Evolutionary conservation across 2,888 invertebrate genomes (phyloP).

Genomic region (Hyles lineata): DNA sequence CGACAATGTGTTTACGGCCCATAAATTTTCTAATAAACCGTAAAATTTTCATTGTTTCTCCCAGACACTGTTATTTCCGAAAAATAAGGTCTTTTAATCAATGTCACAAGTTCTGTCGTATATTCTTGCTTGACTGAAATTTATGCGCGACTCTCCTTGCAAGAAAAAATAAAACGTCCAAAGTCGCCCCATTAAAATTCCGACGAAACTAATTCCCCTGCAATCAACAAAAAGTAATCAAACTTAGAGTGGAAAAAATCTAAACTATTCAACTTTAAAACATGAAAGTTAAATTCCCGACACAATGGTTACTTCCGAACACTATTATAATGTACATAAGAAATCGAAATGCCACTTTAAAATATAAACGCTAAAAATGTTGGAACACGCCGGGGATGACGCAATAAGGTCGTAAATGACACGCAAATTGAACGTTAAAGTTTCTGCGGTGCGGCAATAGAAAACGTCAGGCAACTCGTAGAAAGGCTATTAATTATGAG

Average conservation of each 20-base stretch:
- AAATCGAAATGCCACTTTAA: constrained; percentile 14
- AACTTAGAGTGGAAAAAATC: constrained; percentile 3
- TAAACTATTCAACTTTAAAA: neutral
- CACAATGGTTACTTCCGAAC: neutral
- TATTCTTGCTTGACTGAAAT: neutral
- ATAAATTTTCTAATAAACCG: constrained; percentile 73
- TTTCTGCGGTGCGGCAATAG: constrained; percentile 71
- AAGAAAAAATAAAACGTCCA: neutral
- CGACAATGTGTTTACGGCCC: constrained; percentile 69
- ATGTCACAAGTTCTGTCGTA: constrained; percentile 10
- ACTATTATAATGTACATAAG: neutral
- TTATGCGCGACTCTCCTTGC: neutral
- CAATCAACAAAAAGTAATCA: constrained; percentile 1
- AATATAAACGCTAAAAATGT: constrained; percentile 5
- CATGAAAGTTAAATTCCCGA: neutral
- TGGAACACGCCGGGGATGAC: constrained; percentile 32
- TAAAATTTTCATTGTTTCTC: constrained; percentile 67
- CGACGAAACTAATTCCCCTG: neutral
- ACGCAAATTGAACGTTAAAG: constrained; percentile 75
- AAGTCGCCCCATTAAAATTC: neutral
- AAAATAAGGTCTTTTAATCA: constrained; percentile 29
- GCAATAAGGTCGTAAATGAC: constrained; percentile 49
- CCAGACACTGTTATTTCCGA: constrained; percentile 41
- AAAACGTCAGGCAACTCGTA: constrained; percentile 73
- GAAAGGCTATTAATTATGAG: constrained; percentile 83